Evolutionary conservation across 2,113 vertebrate species (phyloP).

Genomic region (Dermatemys mawii): DNA sequence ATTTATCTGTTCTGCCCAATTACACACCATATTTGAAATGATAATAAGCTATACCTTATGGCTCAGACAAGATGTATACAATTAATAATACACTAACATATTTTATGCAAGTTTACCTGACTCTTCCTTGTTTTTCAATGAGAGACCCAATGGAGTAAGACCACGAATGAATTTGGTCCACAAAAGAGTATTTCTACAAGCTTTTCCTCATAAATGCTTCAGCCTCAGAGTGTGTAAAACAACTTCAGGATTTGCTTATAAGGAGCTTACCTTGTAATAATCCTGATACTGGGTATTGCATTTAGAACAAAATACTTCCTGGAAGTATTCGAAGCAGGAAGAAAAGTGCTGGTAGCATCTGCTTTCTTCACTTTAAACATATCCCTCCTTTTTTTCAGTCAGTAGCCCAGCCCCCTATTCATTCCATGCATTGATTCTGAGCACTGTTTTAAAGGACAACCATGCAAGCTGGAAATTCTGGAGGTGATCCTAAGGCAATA

Average conservation of each 20-base stretch:
- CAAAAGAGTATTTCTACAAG: neutral
- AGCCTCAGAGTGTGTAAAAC: neutral
- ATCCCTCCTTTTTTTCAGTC: neutral
- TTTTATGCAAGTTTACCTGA: neutral
- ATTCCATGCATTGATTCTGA: neutral
- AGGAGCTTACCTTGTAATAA: slow-evolving; percentile 36
- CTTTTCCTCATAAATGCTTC: neutral
- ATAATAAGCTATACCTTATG: neutral
- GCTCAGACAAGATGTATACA: neutral
- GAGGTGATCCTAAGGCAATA: neutral
- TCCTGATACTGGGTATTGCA: neutral
- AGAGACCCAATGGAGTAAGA: neutral
- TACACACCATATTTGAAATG: neutral
- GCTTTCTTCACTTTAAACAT: neutral
- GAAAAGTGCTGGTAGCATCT: fast-evolving
- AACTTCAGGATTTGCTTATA: slow-evolving; percentile 2
- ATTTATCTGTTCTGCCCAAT: neutral
- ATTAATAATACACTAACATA: neutral
- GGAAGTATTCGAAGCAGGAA: neutral
- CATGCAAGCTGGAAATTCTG: neutral
- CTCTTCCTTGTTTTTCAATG: neutral
- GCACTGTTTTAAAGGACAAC: neutral
- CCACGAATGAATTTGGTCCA: neutral
- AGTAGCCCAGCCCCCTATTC: neutral
- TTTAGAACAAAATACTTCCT: neutral